Percentiles rank a stretch among this genome's conserved stretches.
Conservation (phyloP, 2,113 vertebrate species). For the Tyto alba region DNA sequence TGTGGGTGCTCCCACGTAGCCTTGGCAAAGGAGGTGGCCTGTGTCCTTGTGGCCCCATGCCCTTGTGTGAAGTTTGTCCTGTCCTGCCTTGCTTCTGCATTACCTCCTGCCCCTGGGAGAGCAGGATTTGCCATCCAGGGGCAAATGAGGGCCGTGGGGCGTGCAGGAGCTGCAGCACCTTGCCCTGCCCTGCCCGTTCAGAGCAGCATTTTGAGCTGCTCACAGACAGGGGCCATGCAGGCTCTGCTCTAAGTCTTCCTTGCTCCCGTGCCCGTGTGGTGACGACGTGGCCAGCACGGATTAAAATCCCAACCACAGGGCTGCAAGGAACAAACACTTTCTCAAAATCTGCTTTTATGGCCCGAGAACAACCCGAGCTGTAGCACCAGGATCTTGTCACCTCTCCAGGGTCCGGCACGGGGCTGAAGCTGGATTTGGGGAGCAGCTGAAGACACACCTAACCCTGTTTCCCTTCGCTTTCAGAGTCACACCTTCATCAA, state of each 20-base stretch:
- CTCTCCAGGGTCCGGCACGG: rapidly evolving
- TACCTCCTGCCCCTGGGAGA: background rate
- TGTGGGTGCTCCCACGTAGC: background rate
- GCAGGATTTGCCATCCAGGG: background rate
- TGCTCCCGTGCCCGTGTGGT: rapidly evolving
- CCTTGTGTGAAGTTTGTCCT: background rate
- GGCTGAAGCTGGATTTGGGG: rapidly evolving
- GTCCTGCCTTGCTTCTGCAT: background rate
- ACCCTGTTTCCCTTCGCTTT: background rate
- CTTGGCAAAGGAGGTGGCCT: background rate
- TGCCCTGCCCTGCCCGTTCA: background rate
- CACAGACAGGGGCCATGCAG: rapidly evolving
- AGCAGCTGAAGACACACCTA: rapidly evolving
- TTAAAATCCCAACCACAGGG: background rate
- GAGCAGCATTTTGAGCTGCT: background rate
- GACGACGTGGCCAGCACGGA: rapidly evolving
- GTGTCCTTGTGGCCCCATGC: background rate
- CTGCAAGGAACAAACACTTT: rapidly evolving
- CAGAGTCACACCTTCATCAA: conserved; percentile 96
- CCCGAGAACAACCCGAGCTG: background rate
- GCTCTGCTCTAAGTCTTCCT: background rate
- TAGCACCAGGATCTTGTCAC: background rate
- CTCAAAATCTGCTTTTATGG: background rate
- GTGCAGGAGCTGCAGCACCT: background rate
- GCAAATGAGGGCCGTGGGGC: rapidly evolving